phyloP scores from a whole-genome alignment of 2,888 invertebrate species.

The Tachina fera region DNA sequence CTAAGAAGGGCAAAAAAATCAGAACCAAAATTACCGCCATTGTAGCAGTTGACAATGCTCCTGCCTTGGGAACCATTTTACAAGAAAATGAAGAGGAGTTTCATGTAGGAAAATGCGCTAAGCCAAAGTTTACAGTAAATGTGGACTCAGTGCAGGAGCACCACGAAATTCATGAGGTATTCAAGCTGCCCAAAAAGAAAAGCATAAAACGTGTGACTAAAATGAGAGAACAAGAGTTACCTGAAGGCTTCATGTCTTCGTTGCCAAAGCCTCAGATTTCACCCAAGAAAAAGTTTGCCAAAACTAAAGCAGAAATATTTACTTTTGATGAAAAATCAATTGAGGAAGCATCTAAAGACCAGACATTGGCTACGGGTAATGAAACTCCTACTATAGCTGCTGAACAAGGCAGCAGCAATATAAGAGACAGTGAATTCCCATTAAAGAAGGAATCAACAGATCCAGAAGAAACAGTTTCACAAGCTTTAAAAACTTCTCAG shows the following conservation, averaged over 20 bases:
- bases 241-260: constrained; percentile 77
- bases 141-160: constrained; percentile 82
- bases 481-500: constrained; percentile 16
- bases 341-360: background rate
- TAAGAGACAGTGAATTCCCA: background rate
- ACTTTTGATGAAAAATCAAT: constrained; percentile 74
- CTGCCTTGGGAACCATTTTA: constrained; percentile 63
- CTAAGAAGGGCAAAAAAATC: constrained; percentile 79
- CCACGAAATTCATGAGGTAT: constrained; percentile 79
- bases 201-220: constrained; percentile 69
- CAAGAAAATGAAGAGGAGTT: constrained; percentile 66
- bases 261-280: constrained; percentile 77
- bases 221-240: constrained; percentile 70
- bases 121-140: constrained; percentile 81
- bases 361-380: background rate
- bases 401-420: background rate
- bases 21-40: constrained; percentile 81
- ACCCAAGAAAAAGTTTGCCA: constrained; percentile 71
- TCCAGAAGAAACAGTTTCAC: background rate
- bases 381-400: background rate
- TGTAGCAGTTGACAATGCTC: constrained; percentile 79
- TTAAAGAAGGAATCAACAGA: background rate
- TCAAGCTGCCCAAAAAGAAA: constrained; percentile 82
- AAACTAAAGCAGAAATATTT: constrained; percentile 75
- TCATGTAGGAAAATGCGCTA: constrained; percentile 67